These are phyloP conservation scores for Schizaphis graminum DNA, from an alignment of 2,888 invertebrate species.

Conservation along the genomic window DNA sequence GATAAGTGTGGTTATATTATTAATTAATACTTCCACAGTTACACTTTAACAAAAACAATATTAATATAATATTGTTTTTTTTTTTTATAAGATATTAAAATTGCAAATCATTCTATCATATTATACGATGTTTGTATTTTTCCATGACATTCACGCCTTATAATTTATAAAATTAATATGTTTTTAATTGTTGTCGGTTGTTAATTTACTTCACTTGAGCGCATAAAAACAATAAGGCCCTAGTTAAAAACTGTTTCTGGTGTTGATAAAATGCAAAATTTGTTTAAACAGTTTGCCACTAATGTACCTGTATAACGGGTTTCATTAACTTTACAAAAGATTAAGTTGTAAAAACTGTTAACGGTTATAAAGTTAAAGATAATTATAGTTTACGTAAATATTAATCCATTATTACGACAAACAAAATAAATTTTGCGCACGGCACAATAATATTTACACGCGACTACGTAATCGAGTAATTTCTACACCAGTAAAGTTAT, in stretches of 20 bases:
- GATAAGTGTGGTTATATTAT: not conserved
- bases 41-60: not conserved
- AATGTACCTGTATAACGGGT: not conserved
- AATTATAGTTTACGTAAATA: constrained; percentile 5
- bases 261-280: not conserved
- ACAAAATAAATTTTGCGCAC: not conserved
- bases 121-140: not conserved
- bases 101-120: not conserved
- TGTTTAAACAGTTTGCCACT: not conserved
- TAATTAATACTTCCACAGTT: not conserved
- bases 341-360: constrained; percentile 17
- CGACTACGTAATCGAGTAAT: not conserved
- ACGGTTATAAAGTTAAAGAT: constrained; percentile 5
- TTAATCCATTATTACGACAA: not conserved
- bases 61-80: not conserved
- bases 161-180: not conserved
- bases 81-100: not conserved
- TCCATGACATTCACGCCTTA: not conserved
- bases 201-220: not conserved
- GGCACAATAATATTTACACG: not conserved
- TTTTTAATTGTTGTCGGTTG: not conserved
- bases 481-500: not conserved
- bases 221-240: not conserved
- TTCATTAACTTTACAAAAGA: constrained; percentile 9
- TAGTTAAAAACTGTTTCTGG: not conserved